phyloP scores from a whole-genome alignment of 2,888 invertebrate genomes.

The Congeria kusceri region DNA sequence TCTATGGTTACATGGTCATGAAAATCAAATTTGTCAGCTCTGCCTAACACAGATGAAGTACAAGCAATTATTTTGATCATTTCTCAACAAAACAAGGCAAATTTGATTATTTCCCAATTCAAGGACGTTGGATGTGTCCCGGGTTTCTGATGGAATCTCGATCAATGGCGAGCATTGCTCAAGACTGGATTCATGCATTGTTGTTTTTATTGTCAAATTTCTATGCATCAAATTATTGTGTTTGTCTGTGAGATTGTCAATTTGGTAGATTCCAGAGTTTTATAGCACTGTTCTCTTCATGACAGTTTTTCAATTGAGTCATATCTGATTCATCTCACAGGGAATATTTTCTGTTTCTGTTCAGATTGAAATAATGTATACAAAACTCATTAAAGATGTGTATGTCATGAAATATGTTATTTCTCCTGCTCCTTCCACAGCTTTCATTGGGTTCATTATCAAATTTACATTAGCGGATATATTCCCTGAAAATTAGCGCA shows the following conservation, averaged over 20 bases:
- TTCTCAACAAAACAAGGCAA: constrained; percentile 47
- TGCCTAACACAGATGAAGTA: constrained; percentile 24
- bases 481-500: background rate
- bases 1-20: constrained; percentile 38
- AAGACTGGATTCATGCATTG: constrained; percentile 47
- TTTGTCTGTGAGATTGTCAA: constrained; percentile 58
- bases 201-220: constrained; percentile 58
- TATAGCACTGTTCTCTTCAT: constrained; percentile 26
- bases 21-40: constrained; percentile 48
- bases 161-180: constrained; percentile 8
- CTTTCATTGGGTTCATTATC: background rate
- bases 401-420: too few relatives aligned
- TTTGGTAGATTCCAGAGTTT: constrained; percentile 49
- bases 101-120: constrained; percentile 48
- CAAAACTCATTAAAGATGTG: too few relatives aligned
- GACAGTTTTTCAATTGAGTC: too few relatives aligned
- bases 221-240: constrained; percentile 57
- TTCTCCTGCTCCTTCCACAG: too few relatives aligned
- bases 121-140: constrained; percentile 26
- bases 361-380: too few relatives aligned
- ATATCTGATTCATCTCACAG: too few relatives aligned
- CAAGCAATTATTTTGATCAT: constrained; percentile 43
- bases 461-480: background rate
- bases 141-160: constrained; percentile 52
- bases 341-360: too few relatives aligned